Percentiles rank a stretch among this genome's conserved stretches.
phyloP scores from a whole-genome alignment of 2,113 vertebrate genomes.

The Struthio camelus region DNA sequence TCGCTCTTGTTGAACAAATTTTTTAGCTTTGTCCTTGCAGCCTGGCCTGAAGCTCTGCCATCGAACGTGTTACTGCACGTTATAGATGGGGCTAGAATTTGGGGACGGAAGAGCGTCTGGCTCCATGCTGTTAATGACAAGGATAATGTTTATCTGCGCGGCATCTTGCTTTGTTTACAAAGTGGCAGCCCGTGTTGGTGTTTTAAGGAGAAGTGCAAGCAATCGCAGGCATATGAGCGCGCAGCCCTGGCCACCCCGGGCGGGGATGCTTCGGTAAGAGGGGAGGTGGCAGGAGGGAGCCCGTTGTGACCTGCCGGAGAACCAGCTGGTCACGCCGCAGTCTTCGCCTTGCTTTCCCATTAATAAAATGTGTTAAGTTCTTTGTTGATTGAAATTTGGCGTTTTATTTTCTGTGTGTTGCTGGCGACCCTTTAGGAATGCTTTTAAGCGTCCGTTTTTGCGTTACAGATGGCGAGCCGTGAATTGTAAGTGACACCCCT shows the following conservation, averaged over 20 bases:
- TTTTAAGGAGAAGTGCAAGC: background rate
- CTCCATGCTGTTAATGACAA: rapidly evolving
- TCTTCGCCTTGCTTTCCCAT: background rate
- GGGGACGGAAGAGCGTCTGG: background rate
- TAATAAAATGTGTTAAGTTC: background rate
- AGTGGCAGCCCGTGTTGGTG: rapidly evolving
- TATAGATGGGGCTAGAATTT: background rate
- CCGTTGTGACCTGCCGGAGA: rapidly evolving
- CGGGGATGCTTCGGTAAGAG: rapidly evolving
- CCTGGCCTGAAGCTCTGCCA: background rate
- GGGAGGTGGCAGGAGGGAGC: background rate
- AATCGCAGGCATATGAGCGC: rapidly evolving
- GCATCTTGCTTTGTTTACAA: background rate
- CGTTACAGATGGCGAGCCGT: background rate
- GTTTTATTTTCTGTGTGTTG: background rate
- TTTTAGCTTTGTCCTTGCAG: background rate
- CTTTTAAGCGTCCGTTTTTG: background rate
- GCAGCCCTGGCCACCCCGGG: background rate
- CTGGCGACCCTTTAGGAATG: background rate
- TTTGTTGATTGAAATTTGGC: background rate
- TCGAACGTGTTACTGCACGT: rapidly evolving
- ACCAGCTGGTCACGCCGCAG: background rate
- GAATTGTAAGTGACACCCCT: background rate
- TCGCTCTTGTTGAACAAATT: background rate
- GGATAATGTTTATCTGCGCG: rapidly evolving